Evolutionary conservation across 2,113 vertebrate genomes (phyloP), one percentile per base, ranked within the genome.

Genomic region (Pipra filicauda): DNA sequence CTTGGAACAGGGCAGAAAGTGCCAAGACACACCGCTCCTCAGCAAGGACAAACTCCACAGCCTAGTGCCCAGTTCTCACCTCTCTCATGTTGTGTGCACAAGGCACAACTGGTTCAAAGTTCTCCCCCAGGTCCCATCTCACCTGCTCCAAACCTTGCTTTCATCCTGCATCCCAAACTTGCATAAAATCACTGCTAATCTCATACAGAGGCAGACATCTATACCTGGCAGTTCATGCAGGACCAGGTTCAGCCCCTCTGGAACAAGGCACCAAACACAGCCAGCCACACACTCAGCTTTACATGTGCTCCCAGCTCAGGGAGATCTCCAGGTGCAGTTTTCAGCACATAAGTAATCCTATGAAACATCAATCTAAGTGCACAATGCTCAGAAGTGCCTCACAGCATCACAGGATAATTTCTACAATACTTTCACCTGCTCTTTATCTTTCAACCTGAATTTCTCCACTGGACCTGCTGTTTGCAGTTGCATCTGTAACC

Each of bases 11-110:
- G 30, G 15, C 30, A 74, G 43, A 37, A 88, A 52, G 21, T 2
- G 14, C 55, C 43, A 39, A 21, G 39, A 39, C 28, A 70, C 13
- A 3, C 39, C 8, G 37, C 22, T 48, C 30, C 67, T 52, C 15
- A 35, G 48, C 12, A 8, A 33, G 69, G n/a, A 69, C 41, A 55
- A 30, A 18, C 5, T 15, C 7, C 30, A 26, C 2, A 9, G 44
- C 41, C 44, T 57, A 3, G 12, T 58, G 35, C 37, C 33, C 46
- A 21, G 12, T 51, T 69, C 61, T 79, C 22, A 44, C 43, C 43
- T 28, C 59, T 39, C 2, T 0, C 59, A 30, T 2, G 10, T 26
- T 22, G 23, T 5, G 5, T 9, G 46, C 5, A 1, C 0, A 3
- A 57, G 48, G 54, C 41, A 22, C 0, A 0, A 61, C 31, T 0